Base-by-base conservation (phyloP, 1,140 invertebrate species). In the Thaumetopoea pityocampa region DNA sequence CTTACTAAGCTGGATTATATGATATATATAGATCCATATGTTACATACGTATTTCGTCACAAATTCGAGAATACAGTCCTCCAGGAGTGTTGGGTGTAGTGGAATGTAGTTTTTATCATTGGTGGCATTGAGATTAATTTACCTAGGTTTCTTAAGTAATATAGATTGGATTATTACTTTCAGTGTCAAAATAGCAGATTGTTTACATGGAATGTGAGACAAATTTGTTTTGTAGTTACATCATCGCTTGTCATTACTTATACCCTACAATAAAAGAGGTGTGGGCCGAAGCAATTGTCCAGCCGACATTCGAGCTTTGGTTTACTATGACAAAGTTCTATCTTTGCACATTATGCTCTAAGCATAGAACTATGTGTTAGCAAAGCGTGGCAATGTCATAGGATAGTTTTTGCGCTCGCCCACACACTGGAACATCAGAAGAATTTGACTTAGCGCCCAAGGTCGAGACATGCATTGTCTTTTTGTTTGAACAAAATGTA, bases 371-470 rank as follows among this genome's bases (percentile, higher is more conserved):
- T 38, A 27, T 82, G 67, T 74, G 15, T 11, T 5, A 50, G 4
- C 41, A 58, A 66, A 41, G 14, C 42, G 36, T 38, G 37, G 57
- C 79, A 83, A 80, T 79, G 76, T 79, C 76, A 79, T 80, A 80
- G 72, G 76, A 83, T 66, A 83, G 76, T 83, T 83, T 83, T 83
- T 83, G 79, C 72, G 64, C 46, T 67, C 73, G 67, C 79, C 79
- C 69, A 83, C 79, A 56, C 70, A 43, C 53, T 43, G 59, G 66
- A 18, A 63, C 66, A 74, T 81, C 70, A 48, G 60, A 78, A 78
- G 76, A 70, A 78, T 80, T 80, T 71, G 73, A 76, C 73, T 80
- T 77, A 71, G 63, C 57, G 40, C 24, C 51, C 71, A 80, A 83
- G 79, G 79, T 79, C 68, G 56, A 10, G 2, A 17, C 38, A 40